Conservation (phyloP, 2,797 vertebrate species). For the Xerus rutilus region DNA sequence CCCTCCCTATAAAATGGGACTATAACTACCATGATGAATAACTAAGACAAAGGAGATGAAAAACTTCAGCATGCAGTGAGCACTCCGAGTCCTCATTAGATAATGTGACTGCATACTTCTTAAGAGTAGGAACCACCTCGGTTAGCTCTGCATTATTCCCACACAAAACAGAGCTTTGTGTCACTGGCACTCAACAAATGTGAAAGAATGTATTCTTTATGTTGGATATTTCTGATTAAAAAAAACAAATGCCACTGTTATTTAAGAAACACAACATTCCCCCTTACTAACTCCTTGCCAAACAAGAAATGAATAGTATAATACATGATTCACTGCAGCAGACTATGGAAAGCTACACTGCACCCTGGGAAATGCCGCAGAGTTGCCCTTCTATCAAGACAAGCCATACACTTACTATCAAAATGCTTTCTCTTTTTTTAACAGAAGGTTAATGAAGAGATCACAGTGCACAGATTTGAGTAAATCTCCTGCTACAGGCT, state of each 20-base stretch:
- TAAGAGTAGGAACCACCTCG: not conserved
- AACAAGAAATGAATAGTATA: not conserved
- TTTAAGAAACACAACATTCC: constrained; percentile 40
- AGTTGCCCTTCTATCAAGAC: not conserved
- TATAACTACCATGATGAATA: not conserved
- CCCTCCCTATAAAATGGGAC: not conserved
- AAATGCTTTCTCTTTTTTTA: constrained; percentile 37
- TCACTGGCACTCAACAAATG: constrained; percentile 11
- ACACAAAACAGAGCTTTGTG: not conserved
- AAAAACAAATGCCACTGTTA: constrained; percentile 61
- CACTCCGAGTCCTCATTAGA: not conserved
- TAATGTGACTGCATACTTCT: not conserved
- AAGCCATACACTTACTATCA: not conserved
- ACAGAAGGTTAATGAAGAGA: constrained; percentile 43
- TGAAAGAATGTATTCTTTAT: constrained; percentile 51
- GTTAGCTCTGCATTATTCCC: not conserved
- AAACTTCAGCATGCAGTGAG: not conserved
- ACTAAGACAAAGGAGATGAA: not conserved
- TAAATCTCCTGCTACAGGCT: not conserved
- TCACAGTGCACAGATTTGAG: not conserved
- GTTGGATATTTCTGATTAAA: constrained; percentile 29
- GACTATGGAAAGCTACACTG: not conserved
- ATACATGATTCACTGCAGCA: constrained; percentile 29
- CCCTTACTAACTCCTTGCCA: constrained; percentile 16
- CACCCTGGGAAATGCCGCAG: not conserved